phyloP scores from a whole-genome alignment of 2,888 invertebrate species.

The Linhomoeus sp. region DNA sequence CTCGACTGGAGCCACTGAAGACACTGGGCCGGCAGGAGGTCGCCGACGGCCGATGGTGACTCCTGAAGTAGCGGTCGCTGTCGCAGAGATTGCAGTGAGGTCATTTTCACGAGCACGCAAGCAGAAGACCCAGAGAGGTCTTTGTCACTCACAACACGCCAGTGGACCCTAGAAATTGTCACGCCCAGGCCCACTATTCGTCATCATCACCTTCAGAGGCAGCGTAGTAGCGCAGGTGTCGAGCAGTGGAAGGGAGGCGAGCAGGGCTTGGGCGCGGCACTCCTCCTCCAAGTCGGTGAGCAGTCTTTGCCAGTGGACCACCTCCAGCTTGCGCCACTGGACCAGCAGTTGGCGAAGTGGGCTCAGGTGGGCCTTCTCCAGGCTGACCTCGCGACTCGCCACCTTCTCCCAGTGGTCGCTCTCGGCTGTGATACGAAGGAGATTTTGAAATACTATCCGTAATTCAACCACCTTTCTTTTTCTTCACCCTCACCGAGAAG shows the following conservation, averaged over 20 bases:
- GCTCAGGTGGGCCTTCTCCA: slow-evolving; percentile 46
- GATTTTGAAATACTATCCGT: not conserved
- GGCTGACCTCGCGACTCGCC: slow-evolving; percentile 41
- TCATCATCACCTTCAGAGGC: no score
- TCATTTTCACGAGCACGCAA: no score
- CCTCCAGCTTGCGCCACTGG: slow-evolving; percentile 70
- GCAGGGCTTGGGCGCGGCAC: slow-evolving; percentile 11
- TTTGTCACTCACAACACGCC: no score
- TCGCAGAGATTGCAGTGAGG: no score
- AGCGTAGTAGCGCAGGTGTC: slow-evolving; percentile 11
- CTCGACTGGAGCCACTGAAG: slow-evolving; percentile 47
- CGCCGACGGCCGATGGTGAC: not conserved
- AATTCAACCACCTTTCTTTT: not conserved
- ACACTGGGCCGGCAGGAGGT: slow-evolving; percentile 16
- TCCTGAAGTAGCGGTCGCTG: no score
- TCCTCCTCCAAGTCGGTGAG: slow-evolving; percentile 10
- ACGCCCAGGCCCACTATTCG: no score
- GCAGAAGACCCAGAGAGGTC: no score
- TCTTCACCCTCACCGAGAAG: slow-evolving; percentile 41
- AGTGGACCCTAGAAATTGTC: no score
- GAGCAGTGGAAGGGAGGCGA: slow-evolving; percentile 19
- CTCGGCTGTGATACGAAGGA: slow-evolving; percentile 12
- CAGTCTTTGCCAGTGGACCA: slow-evolving; percentile 35
- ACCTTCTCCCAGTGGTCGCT: slow-evolving; percentile 23
- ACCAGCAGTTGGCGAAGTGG: slow-evolving; percentile 60